Base-by-base conservation (phyloP, 1,140 invertebrate species). In the Metopolophium dirhodum region DNA sequence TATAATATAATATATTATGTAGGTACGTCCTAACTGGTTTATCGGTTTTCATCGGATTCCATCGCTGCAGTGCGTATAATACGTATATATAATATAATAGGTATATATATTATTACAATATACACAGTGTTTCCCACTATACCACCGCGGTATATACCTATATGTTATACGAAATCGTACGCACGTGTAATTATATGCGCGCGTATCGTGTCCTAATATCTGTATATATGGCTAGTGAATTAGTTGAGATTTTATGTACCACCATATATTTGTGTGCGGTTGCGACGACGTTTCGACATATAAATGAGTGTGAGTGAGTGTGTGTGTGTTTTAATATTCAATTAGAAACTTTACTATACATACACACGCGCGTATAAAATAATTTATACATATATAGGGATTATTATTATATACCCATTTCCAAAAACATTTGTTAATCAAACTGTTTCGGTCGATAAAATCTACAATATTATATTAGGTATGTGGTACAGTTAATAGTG, bases 351-450 rank as follows among this genome's bases (percentile, higher is more conserved):
- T n/a, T 35, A 88, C 30, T 35, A 35, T 23, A n/a, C 11, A 41
- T 30, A n/a, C 45, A 61, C 57, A 61, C 57, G 7, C 61, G 61
- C 6, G 61, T 68, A n/a, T 68, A 68, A 68, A 68, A 68, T 61
- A 51, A 54, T 54, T 23, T 54, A 54, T 22, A 54, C 20, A 77
- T n/a, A 77, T 14, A 68, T n/a, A 68, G 3, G 85, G n/a, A 45
- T 45, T 30, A 45, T 86, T 49, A 41, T 45, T 30, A 47, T 86
- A n/a, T 86, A n/a, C 30, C 4, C 45, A 35, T 88, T 51, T 51
- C 86, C 85, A 89, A 89, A 89, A 54, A 51, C 87, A 35, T 89
- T 89, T 54, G 87, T 89, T 89, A 89, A 89, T 89, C 87, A 89
- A 89, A 89, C 45, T 22, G 30, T 51, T 88, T 88, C 7, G 86